Conservation (phyloP, 1,140 invertebrate species). For the Drosophila watanabei region DNA sequence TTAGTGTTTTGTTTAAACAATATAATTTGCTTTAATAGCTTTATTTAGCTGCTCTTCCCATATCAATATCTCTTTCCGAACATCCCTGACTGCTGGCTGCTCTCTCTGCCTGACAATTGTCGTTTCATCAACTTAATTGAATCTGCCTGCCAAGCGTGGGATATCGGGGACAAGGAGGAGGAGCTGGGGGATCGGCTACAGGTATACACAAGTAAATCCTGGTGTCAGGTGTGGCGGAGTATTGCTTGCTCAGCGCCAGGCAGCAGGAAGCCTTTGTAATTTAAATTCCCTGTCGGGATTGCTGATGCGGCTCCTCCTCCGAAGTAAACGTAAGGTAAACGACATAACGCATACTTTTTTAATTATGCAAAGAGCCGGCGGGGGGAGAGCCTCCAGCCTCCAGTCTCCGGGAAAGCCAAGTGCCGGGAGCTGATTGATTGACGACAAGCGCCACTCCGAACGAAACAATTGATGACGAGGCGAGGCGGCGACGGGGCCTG, state of each 20-base stretch:
- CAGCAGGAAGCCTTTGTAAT: constrained; percentile 43
- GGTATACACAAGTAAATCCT: constrained; percentile 22
- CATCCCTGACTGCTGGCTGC: constrained; percentile 4
- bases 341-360: constrained; percentile 77
- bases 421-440: constrained; percentile 69
- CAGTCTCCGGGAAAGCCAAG: constrained; percentile 19
- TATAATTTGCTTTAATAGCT: background rate
- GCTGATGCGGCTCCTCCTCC: constrained; percentile 30
- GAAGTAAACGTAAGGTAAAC: constrained; percentile 61
- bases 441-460: constrained; percentile 43
- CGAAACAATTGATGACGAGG: constrained; percentile 57
- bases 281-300: constrained; percentile 55
- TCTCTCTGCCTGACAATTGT: constrained; percentile 59
- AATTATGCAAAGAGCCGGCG: constrained; percentile 76
- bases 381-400: background rate
- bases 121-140: constrained; percentile 82
- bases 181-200: background rate
- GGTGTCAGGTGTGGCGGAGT: constrained; percentile 36
- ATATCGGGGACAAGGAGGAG: background rate
- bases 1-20: background rate
- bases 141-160: constrained; percentile 48
- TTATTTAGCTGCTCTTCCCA: background rate
- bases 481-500: constrained; percentile 19
- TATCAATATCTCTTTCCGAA: background rate
- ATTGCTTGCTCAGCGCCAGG: constrained; percentile 40